Evolutionary conservation across 2,113 vertebrate genomes (phyloP).

Genomic region (Urocitellus parryii): DNA sequence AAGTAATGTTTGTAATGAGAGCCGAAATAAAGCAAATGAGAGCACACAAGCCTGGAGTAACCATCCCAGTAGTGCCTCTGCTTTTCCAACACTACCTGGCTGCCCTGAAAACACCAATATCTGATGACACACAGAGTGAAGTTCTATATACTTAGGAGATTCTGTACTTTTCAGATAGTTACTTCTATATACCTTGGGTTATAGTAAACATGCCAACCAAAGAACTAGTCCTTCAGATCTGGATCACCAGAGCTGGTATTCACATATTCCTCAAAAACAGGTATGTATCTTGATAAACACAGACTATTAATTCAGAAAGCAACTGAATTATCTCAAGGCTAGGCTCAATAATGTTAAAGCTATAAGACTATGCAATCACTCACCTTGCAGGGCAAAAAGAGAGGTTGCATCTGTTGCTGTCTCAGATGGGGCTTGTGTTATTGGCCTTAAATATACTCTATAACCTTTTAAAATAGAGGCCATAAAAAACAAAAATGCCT

Average conservation of each 20-base stretch:
- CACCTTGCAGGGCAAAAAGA: slow-evolving; percentile 98
- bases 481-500: slow-evolving; percentile 98
- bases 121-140: neutral
- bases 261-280: neutral
- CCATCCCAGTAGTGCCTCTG: neutral
- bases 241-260: neutral
- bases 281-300: slow-evolving; percentile 18
- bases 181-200: slow-evolving; percentile 36
- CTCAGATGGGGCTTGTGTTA: slow-evolving; percentile 98
- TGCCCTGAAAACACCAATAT: neutral
- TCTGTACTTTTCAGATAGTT: slow-evolving; percentile 41
- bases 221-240: slow-evolving; percentile 33
- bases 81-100: neutral
- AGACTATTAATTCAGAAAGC: slow-evolving; percentile 2
- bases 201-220: neutral
- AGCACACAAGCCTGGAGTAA: neutral
- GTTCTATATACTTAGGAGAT: neutral
- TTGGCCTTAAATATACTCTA: slow-evolving; percentile 95
- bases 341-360: slow-evolving; percentile 5
- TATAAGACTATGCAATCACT: slow-evolving; percentile 46
- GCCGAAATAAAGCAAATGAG: slow-evolving; percentile 32
- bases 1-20: neutral
- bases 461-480: slow-evolving; percentile 98
- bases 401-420: slow-evolving; percentile 97
- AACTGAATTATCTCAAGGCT: neutral